Conservation (phyloP, 2,113 vertebrate genomes). For the Centrocercus urophasianus region DNA sequence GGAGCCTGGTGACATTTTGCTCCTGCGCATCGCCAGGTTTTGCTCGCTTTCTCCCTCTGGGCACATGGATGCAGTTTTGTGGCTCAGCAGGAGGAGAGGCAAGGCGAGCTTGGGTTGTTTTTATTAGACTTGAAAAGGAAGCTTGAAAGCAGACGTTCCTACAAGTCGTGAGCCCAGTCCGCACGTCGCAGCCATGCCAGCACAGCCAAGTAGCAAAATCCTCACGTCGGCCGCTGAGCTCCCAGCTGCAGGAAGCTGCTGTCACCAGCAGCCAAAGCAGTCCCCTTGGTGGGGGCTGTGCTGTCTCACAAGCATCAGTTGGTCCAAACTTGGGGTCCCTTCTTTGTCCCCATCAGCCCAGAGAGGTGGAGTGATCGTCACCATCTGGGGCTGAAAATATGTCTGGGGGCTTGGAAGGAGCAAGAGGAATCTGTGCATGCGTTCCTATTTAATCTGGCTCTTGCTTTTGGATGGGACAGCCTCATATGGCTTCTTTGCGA, state of each 20-base stretch:
- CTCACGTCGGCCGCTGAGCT: not conserved
- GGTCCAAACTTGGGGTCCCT: not conserved
- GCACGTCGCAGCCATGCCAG: not conserved
- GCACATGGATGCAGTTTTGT: not conserved
- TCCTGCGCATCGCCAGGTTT: not conserved
- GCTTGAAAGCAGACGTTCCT: conserved; percentile 17
- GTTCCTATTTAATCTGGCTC: not conserved
- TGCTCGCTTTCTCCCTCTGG: not conserved
- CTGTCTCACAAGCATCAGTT: not conserved
- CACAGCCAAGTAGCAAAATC: not conserved
- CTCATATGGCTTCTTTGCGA: not conserved
- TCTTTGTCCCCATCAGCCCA: not conserved
- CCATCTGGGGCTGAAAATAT: accelerated
- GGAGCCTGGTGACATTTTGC: accelerated
- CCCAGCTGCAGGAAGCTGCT: not conserved
- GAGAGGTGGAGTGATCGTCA: not conserved
- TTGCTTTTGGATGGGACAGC: not conserved
- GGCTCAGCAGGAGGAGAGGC: not conserved
- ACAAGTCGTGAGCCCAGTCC: not conserved
- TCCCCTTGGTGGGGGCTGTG: accelerated
- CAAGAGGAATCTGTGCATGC: not conserved
- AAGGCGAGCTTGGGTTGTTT: not conserved
- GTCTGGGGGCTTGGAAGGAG: not conserved
- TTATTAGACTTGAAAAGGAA: not conserved
- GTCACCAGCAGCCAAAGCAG: not conserved